Conservation (phyloP, 2,797 vertebrate genomes). For the Euthynnus affinis region DNA sequence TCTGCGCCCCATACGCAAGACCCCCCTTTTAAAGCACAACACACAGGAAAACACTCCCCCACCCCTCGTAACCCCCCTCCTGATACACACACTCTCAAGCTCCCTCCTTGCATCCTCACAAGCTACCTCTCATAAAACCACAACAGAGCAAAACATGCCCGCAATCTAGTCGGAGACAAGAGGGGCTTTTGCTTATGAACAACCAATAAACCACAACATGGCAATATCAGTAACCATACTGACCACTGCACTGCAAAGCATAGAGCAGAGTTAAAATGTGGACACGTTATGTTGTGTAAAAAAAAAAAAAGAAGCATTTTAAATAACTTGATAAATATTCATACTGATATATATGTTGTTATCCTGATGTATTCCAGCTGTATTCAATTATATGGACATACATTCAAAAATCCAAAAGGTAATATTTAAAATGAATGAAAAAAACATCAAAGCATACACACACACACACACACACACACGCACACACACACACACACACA, state of each 20-base stretch:
- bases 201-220: constrained; percentile 58
- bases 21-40: constrained; percentile 62
- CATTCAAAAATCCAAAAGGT: constrained; percentile 16
- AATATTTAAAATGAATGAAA: constrained; percentile 34
- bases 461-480: neutral
- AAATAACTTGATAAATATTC: constrained; percentile 40
- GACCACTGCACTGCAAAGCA: constrained; percentile 13
- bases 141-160: constrained; percentile 67
- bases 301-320: neutral
- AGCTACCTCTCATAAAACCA: constrained; percentile 71
- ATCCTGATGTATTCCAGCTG: neutral
- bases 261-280: constrained; percentile 37
- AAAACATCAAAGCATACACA: neutral
- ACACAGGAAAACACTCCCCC: constrained; percentile 76
- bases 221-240: constrained; percentile 34
- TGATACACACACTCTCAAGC: constrained; percentile 29
- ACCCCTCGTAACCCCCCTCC: constrained; percentile 25
- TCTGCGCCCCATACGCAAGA: constrained; percentile 76
- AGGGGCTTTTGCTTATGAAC: constrained; percentile 52
- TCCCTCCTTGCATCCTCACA: constrained; percentile 42
- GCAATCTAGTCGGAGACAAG: constrained; percentile 58
- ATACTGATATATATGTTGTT: neutral
- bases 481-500: constrained; percentile 18
- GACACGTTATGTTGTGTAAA: constrained; percentile 21
- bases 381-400: neutral